Base-by-base conservation (phyloP, 2,113 vertebrate genomes). In the Rhynchopsitta pachyrhyncha region DNA sequence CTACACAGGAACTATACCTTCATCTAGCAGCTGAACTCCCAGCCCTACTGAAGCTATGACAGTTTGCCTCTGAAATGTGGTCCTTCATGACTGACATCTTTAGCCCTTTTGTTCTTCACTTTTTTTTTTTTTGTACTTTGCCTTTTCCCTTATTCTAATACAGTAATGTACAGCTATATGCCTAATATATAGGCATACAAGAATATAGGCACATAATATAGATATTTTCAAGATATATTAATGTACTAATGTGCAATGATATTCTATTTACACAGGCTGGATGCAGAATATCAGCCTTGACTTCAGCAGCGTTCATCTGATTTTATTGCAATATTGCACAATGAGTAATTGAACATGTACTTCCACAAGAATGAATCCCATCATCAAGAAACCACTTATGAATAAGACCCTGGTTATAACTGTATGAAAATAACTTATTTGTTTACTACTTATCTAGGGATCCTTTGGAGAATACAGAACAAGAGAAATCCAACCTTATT, bases 331-430 rank as follows among this genome's bases (percentile, higher is more conserved):
- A 0, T n/a, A 10, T 68, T 79, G 23, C 24, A 79, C 64, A 76
- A 14, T 6, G 2, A 0, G 1, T 53, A 42, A 50, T 12, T 75
- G 55, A 87, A 79, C 5, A 20, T 2, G 0, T 52, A 41, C 17
- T 44, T 73, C 37, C 3, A 0, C 64, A 67, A 57, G 60, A 88
- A 70, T 17, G 6, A 67, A 81, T 55, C 39, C 46, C 44, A 59
- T n/a, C 20, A 33, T 42, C 28, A 59, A 44, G n/a, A 95, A 93
- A 9, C 7, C 1, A 17, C 9, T 86, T 57, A 57, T 70, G 73
- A 59, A 75, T 18, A 68, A 18, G 71, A 83, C 16, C 6, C 12
- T 62, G 14, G 17, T 60, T 82, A 52, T 47, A 73, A 74, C 27
- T 5, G 0, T 27, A 60, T 13, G 5, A 86, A 88, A 88, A 86